Percentiles rank a stretch among this genome's conserved stretches.
Evolutionary conservation across 92 coral and sea anemone species (phyloP).

Genomic region (Anthopleura xanthogrammica): DNA sequence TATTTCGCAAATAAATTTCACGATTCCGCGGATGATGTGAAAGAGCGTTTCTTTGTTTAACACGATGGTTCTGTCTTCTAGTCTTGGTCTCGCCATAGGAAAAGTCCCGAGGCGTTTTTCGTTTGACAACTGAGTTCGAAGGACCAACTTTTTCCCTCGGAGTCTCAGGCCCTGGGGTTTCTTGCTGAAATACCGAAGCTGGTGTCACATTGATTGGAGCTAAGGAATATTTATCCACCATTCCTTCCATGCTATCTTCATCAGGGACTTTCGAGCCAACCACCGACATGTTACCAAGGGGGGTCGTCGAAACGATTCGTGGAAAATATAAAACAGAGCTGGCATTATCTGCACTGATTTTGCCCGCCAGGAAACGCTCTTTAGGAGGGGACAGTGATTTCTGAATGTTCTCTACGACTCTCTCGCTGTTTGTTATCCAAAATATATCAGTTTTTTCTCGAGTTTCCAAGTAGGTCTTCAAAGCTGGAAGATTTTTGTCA

Average conservation of each 20-base stretch:
- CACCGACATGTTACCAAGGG: neutral
- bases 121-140: neutral
- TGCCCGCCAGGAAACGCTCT: neutral
- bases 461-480: constrained; percentile 50
- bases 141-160: neutral
- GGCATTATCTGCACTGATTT: neutral
- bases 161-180: neutral
- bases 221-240: constrained; percentile 16
- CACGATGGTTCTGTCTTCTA: constrained; percentile 1
- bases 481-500: constrained; percentile 53
- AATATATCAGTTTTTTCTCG: constrained; percentile 47
- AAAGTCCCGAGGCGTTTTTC: neutral
- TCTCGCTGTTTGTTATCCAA: constrained; percentile 46
- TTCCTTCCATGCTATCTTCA: constrained; percentile 24
- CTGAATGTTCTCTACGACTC: constrained; percentile 21
- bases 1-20: neutral
- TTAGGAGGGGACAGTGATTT: neutral
- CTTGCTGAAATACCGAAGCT: neutral
- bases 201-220: constrained; percentile 14
- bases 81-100: constrained; percentile 8
- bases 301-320: constrained; percentile 20
- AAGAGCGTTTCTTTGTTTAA: neutral
- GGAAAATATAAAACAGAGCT: constrained; percentile 29
- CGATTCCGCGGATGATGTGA: neutral
- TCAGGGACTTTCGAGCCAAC: neutral